Evolutionary conservation across 2,888 invertebrate species (phyloP).

Genomic region (Clepsis dumicolana): DNA sequence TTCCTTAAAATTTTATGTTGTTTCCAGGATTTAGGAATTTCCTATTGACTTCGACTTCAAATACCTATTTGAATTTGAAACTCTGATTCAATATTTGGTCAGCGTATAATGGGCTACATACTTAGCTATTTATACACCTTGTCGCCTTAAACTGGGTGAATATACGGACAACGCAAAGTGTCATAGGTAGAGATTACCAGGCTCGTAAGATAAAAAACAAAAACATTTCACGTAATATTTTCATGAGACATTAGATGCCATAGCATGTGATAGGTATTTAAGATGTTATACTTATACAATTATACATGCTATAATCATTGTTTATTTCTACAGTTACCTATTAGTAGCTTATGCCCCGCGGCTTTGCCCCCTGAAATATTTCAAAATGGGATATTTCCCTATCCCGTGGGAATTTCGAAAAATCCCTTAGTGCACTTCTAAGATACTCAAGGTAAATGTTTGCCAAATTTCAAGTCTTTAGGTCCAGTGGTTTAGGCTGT

Average conservation of each 20-base stretch:
- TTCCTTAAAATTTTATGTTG: slow-evolving; percentile 67
- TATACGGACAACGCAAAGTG: neutral
- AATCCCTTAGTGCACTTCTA: no score
- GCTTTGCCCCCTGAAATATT: no score
- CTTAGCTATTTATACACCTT: neutral
- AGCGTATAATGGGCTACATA: neutral
- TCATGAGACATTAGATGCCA: neutral
- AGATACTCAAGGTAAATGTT: no score
- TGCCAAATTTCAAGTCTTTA: no score
- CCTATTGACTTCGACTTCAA: slow-evolving; percentile 4
- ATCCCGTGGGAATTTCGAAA: no score
- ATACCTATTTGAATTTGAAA: neutral
- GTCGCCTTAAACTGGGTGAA: neutral
- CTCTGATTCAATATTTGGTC: neutral
- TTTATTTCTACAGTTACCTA: neutral
- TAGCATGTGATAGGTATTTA: neutral
- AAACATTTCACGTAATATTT: neutral
- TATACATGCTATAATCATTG: neutral
- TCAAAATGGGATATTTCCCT: no score
- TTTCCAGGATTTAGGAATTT: slow-evolving; percentile 71
- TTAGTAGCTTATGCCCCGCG: no score
- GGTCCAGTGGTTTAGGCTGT: no score
- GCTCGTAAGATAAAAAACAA: neutral
- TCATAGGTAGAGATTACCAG: no score
- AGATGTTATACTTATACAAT: neutral